A percentile compares a stretch with the other conserved stretches of the same genome.
Evolutionary conservation across 2,113 vertebrate genomes (phyloP).

Genomic region (Lycaon pictus): DNA sequence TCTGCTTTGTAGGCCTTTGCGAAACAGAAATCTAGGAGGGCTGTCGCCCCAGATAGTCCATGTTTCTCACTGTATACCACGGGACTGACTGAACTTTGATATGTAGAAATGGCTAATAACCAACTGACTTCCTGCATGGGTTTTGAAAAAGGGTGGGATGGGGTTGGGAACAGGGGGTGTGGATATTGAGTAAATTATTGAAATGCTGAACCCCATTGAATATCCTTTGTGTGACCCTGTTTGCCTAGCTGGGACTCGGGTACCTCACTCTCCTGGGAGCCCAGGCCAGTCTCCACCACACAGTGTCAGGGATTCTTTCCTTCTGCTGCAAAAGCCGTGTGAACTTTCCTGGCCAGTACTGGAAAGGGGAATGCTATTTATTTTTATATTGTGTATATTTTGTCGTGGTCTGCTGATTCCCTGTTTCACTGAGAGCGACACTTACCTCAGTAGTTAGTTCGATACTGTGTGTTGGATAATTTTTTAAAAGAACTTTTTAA

Average conservation of each 20-base stretch:
- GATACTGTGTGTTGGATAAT: constrained; percentile 88
- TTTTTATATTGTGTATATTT: constrained; percentile 92
- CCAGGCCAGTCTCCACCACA: constrained; percentile 57
- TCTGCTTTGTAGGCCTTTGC: background rate
- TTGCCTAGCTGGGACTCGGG: constrained; percentile 29
- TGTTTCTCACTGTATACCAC: background rate
- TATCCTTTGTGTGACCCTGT: background rate
- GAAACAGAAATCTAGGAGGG: background rate
- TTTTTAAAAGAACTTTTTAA: constrained; percentile 89
- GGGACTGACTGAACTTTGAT: background rate
- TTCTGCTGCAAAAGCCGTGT: constrained; percentile 83
- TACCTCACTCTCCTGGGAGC: constrained; percentile 57
- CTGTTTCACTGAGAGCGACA: constrained; percentile 89
- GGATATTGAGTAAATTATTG: constrained; percentile 1
- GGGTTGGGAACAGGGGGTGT: background rate
- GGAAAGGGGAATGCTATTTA: constrained; percentile 91
- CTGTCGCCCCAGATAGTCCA: background rate
- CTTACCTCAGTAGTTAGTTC: constrained; percentile 91
- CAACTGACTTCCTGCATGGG: background rate
- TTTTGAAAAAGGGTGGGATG: constrained; percentile 3
- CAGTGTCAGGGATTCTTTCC: constrained; percentile 83
- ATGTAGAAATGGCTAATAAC: background rate
- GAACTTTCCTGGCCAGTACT: constrained; percentile 87
- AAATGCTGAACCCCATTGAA: background rate
- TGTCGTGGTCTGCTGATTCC: constrained; percentile 90